Evolutionary conservation across 1,140 invertebrate genomes (phyloP).

Genomic region (Calosoma granatense): DNA sequence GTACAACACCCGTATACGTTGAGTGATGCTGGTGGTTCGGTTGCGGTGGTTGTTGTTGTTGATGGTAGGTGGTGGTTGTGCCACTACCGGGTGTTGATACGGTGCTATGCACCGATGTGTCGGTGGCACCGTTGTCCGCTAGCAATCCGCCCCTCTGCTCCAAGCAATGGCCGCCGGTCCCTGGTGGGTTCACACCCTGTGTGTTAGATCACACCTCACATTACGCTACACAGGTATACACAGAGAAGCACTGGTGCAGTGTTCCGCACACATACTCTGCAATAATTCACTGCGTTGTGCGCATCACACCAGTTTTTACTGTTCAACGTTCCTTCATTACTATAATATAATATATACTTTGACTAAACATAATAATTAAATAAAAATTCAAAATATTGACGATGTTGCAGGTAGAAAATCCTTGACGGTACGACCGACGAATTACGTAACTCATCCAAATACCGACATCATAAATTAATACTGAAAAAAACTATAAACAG

Average conservation of each 20-base stretch:
- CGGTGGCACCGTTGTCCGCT: conserved; percentile 32
- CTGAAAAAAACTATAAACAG: no score
- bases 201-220: neutral
- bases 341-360: no score
- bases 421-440: no score
- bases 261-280: no score
- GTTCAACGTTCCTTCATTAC: no score
- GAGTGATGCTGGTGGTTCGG: neutral
- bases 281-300: no score
- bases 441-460: no score
- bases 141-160: conserved; percentile 37
- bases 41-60: conserved; percentile 10
- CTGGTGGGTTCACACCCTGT: conserved; percentile 17
- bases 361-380: no score
- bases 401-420: no score
- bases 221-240: neutral
- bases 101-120: conserved; percentile 18
- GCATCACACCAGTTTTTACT: no score
- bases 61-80: neutral
- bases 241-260: neutral
- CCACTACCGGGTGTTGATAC: neutral
- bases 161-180: conserved; percentile 44
- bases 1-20: neutral
- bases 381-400: no score
- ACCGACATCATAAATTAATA: no score